phyloP scores from a whole-genome alignment of 2,888 invertebrate species.

The Harmothoe impar region DNA sequence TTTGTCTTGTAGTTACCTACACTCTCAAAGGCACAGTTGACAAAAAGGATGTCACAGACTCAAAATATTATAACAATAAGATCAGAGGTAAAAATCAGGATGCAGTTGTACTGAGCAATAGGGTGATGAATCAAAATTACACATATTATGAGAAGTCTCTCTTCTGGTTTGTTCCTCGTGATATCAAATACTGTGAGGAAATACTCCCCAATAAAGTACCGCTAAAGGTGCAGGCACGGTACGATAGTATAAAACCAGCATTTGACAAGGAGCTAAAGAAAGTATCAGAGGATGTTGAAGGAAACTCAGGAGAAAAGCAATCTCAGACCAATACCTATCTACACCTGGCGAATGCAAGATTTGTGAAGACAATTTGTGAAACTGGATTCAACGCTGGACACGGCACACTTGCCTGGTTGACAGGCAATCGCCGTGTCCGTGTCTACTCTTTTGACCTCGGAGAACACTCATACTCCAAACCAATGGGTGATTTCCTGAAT shows the following conservation, averaged over 20 bases:
- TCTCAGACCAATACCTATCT: not conserved
- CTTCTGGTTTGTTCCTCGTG: no score
- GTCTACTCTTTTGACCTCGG: constrained; percentile 68
- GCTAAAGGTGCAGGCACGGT: not conserved
- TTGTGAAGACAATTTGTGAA: constrained; percentile 45
- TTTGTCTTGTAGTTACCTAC: no score
- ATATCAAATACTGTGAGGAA: no score
- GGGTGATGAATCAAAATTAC: no score
- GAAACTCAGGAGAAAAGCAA: not conserved
- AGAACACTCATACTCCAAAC: constrained; percentile 62
- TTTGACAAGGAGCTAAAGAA: not conserved
- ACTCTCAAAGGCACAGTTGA: no score
- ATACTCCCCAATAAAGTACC: no score
- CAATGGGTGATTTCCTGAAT: constrained; percentile 66
- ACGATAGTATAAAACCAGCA: not conserved
- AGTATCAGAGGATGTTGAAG: not conserved
- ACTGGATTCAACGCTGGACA: constrained; percentile 59
- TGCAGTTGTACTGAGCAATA: no score
- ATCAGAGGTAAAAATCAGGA: no score
- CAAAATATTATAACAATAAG: no score
- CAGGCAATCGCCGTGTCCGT: not conserved
- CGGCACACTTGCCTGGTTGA: constrained; percentile 17
- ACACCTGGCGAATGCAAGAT: not conserved
- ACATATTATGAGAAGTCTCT: no score
- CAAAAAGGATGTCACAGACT: no score